phyloP scores from a whole-genome alignment of 2,888 invertebrate genomes.

The Philhelius pedissequus region DNA sequence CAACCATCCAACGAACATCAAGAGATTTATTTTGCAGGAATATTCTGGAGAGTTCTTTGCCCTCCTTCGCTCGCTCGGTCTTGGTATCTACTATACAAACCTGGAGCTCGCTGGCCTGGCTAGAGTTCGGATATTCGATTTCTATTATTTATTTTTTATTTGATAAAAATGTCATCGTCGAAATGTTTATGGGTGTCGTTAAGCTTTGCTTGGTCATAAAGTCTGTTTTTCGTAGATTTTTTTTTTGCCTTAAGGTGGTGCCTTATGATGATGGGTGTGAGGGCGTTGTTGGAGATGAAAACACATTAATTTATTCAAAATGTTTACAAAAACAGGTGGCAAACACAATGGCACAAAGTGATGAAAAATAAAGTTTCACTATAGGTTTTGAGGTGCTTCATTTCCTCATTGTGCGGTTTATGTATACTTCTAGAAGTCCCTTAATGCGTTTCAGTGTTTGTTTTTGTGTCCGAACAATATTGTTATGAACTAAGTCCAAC shows the following conservation, averaged over 20 bases:
- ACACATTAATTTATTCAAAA: slow-evolving; percentile 61
- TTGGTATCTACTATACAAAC: no score
- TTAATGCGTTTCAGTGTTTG: background rate
- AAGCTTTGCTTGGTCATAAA: slow-evolving; percentile 48
- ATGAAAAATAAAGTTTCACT: slow-evolving; percentile 28
- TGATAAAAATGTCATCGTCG: slow-evolving; percentile 63
- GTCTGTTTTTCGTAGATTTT: no score
- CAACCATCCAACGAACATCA: slow-evolving; percentile 21
- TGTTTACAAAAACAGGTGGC: slow-evolving; percentile 39
- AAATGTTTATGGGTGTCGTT: slow-evolving; percentile 63
- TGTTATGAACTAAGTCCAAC: background rate
- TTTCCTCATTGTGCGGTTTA: background rate
- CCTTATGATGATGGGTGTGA: background rate
- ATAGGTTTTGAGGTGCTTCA: background rate
- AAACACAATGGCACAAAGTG: slow-evolving; percentile 23
- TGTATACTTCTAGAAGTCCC: background rate
- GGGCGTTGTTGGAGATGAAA: no score
- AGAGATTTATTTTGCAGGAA: slow-evolving; percentile 50
- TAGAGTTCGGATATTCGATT: slow-evolving; percentile 6
- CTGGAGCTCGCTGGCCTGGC: background rate
- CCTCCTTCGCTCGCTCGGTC: background rate
- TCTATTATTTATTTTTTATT: slow-evolving; percentile 46
- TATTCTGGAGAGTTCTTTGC: slow-evolving; percentile 7
- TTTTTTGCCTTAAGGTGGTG: background rate
- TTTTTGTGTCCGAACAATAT: background rate